Evolutionary conservation across 2,888 invertebrate genomes (phyloP).

Genomic region (Cataglyphis altisquamis): DNA sequence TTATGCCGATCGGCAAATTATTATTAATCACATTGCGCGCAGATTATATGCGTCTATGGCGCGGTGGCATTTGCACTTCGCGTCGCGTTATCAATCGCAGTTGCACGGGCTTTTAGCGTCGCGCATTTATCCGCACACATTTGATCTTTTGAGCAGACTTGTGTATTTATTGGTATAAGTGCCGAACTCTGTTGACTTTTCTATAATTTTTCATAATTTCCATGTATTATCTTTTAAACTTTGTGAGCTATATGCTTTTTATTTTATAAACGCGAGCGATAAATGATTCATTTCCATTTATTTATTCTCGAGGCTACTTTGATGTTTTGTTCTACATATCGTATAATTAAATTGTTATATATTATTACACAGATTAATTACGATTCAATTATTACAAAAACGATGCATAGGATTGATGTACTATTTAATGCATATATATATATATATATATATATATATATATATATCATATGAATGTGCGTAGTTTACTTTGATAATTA

Average conservation of each 20-base stretch:
- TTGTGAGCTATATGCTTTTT: neutral
- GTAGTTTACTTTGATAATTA: neutral
- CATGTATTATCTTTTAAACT: neutral
- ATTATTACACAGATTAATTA: conserved; percentile 17
- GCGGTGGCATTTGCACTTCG: conserved; percentile 70
- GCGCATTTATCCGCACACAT: conserved; percentile 1
- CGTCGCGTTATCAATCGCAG: conserved; percentile 22
- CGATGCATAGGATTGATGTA: conserved; percentile 21
- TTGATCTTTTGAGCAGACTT: neutral
- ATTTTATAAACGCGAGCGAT: neutral
- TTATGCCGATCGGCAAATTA: conserved; percentile 83
- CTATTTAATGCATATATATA: neutral
- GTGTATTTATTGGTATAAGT: neutral
- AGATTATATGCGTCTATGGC: conserved; percentile 75
- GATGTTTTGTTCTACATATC: neutral
- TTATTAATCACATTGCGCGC: conserved; percentile 82
- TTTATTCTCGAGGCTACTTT: neutral
- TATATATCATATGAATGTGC: neutral
- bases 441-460: no score
- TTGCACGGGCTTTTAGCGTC: conserved; percentile 34
- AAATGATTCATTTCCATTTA: neutral
- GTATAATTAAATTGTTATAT: conserved; percentile 23
- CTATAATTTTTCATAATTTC: neutral
- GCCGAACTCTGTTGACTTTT: neutral
- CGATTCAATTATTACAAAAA: conserved; percentile 21